A percentile compares a stretch with the other conserved stretches of the same genome.
phyloP scores from a whole-genome alignment of 2,888 invertebrate species.

The Athripsodes cinereus region DNA sequence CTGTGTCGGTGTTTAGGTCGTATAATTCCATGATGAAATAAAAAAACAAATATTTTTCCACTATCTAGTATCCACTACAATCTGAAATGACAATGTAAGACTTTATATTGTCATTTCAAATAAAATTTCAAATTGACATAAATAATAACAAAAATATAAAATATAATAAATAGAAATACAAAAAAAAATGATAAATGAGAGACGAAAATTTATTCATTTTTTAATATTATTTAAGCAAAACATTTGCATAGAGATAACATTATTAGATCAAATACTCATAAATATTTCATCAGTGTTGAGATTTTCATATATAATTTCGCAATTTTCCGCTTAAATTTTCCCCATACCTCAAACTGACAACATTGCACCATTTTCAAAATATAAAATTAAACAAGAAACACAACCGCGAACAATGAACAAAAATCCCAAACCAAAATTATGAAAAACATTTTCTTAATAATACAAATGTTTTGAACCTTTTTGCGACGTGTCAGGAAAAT shows the following conservation, averaged over 20 bases:
- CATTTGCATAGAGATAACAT: conserved; percentile 20
- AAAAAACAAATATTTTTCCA: too few species aligned
- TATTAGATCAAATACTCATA: conserved; percentile 21
- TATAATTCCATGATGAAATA: too few species aligned
- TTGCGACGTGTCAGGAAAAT: background rate
- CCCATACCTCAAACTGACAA: conserved; percentile 13
- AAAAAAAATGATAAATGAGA: conserved; percentile 12
- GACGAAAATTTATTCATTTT: conserved; percentile 6
- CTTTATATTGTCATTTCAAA: too few species aligned
- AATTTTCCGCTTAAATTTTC: conserved; percentile 23
- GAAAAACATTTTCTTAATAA: background rate
- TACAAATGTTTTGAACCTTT: background rate
- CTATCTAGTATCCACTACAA: too few species aligned
- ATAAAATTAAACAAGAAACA: background rate
- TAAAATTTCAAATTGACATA: background rate
- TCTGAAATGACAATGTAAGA: too few species aligned
- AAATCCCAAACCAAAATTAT: background rate
- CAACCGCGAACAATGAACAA: background rate
- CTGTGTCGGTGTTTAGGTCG: too few species aligned
- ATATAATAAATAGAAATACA: background rate
- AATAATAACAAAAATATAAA: background rate
- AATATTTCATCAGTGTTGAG: conserved; percentile 17
- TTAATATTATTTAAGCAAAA: conserved; percentile 10
- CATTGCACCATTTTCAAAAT: conserved; percentile 13
- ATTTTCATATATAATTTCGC: conserved; percentile 21